Percentiles rank a stretch among this genome's conserved stretches.
Conservation (phyloP, 2,113 vertebrate genomes). For the Noctilio leporinus region DNA sequence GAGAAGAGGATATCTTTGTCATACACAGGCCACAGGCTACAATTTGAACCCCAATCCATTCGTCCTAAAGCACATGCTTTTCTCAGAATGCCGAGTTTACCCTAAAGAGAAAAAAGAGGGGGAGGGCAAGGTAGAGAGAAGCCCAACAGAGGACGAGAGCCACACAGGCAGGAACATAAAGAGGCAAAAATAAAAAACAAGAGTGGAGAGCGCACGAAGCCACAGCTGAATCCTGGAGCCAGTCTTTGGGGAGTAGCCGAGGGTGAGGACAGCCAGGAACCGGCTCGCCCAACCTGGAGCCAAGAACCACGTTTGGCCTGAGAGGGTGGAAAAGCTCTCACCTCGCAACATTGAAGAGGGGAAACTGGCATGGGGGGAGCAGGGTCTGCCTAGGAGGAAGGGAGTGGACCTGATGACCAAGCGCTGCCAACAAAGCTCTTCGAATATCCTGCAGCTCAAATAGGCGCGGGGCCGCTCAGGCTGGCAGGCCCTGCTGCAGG, state of each 20-base stretch:
- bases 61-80: not conserved
- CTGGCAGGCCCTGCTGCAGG: not conserved
- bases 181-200: not conserved
- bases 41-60: not conserved
- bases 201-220: not conserved
- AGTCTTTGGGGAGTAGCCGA: constrained; percentile 53
- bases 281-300: constrained; percentile 27
- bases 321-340: constrained; percentile 56
- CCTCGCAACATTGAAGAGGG: constrained; percentile 38
- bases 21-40: not conserved
- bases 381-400: constrained; percentile 2
- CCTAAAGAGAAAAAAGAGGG: not conserved
- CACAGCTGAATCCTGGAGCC: not conserved
- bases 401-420: not conserved
- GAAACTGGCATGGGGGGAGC: constrained; percentile 40
- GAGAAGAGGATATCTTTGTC: not conserved
- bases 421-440: not conserved
- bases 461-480: rapidly evolving
- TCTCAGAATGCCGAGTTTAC: not conserved
- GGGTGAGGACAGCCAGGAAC: constrained; percentile 40
- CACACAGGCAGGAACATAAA: not conserved
- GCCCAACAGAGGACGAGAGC: not conserved
- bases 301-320: constrained; percentile 72
- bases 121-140: not conserved
- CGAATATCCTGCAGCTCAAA: not conserved